Base-by-base conservation (phyloP, 2,797 vertebrate species). In the Acipenser transmontanus region DNA sequence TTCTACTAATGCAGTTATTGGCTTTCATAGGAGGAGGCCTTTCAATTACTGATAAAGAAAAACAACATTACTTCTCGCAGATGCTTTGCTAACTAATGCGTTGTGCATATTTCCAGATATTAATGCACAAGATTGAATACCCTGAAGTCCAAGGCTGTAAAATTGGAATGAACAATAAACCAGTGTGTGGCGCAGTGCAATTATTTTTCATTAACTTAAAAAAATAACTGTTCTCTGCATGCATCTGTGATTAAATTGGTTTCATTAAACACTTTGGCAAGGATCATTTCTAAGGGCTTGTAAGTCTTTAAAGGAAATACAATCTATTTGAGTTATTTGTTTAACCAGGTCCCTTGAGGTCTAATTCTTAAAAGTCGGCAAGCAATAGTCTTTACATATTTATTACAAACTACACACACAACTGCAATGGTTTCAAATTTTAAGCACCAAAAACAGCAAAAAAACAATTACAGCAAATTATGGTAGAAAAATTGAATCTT, bases 131-230 rank as follows among this genome's bases (percentile, higher is more conserved):
- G 52, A 54, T n/a, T 54, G 52, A 54, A 9, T 54, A 54, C 52
- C 52, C 6, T 9, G n/a, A 54, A 54, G 8, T 54, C 9, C 8
- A n/a, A n/a, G 52, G 7, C 52, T 54, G 9, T 54, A 9, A 54
- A 54, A 54, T n/a, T 54, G n/a, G 52, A 54, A 54, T 54, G 52
- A 54, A 54, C 52, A 54, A 54, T 54, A 54, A 54, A 54, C 52
- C 3, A 54, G 9, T 1, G 9, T 54, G 6, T 54, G 52, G 52
- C 6, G 3, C 52, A 54, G 8, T n/a, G n/a, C n/a, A 54, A 54
- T 54, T 54, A 54, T 54, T 54, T 9, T 54, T 54, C 5, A 54
- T 54, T 54, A 9, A 8, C 8, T 34, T 54, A 54, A 9, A 54
- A 54, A 54, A 7, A 54, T 9, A n/a, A 54, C 52, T 7, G 4